Evolutionary conservation across 2,797 vertebrate genomes (phyloP).

Genomic region (Poeciliopsis paucimaculata): DNA sequence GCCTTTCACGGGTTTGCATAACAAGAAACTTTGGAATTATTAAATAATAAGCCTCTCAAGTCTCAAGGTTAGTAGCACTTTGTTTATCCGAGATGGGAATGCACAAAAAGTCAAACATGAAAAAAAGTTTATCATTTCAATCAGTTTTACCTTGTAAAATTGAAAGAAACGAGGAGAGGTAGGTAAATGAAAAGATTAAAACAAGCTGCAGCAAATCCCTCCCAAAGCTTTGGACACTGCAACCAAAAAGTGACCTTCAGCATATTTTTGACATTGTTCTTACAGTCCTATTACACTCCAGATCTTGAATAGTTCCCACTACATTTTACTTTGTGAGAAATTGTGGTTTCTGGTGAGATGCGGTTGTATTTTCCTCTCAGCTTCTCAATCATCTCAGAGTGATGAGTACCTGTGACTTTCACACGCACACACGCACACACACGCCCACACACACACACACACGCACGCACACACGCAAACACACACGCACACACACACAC

Average conservation of each 20-base stretch:
- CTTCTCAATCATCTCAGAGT: constrained; percentile 52
- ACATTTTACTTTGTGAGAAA: constrained; percentile 45
- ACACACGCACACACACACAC: constrained; percentile 1
- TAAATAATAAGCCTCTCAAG: constrained; percentile 14
- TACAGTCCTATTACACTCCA: constrained; percentile 29
- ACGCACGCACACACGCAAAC: constrained; percentile 9
- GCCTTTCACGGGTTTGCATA: background rate
- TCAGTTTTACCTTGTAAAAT: constrained; percentile 36
- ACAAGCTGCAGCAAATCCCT: constrained; percentile 42
- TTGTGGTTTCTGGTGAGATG: constrained; percentile 37
- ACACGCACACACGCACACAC: background rate
- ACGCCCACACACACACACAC: constrained; percentile 22
- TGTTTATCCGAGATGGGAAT: constrained; percentile 8
- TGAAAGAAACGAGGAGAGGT: constrained; percentile 16
- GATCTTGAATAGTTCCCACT: constrained; percentile 42
- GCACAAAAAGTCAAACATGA: constrained; percentile 28
- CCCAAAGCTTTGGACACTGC: constrained; percentile 32
- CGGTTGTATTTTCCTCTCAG: constrained; percentile 49
- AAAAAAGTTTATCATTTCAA: constrained; percentile 30
- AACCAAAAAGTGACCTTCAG: constrained; percentile 29
- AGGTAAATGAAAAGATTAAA: constrained; percentile 9
- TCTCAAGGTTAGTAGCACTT: background rate
- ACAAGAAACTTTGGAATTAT: constrained; percentile 32
- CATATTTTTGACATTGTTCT: constrained; percentile 34
- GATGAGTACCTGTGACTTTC: constrained; percentile 39